phyloP scores from a whole-genome alignment of 2,797 vertebrate species.

The Saguinus oedipus region DNA sequence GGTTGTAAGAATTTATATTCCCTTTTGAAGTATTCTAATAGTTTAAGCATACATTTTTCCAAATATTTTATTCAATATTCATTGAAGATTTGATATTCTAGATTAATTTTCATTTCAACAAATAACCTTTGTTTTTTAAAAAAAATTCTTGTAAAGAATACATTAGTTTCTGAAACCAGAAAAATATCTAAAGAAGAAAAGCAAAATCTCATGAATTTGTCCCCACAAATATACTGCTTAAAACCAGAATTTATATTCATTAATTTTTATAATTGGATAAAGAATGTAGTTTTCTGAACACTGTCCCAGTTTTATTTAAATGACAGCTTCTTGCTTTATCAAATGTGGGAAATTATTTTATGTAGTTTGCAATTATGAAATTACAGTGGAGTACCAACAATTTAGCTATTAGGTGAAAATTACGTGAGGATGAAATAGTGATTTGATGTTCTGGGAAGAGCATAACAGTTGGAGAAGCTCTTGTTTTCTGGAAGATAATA shows the following conservation, averaged over 20 bases:
- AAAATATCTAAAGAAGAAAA: slow-evolving; percentile 45
- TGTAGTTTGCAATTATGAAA: not conserved
- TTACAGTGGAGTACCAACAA: not conserved
- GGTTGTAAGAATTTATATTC: slow-evolving; percentile 3
- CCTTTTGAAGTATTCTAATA: slow-evolving; percentile 18
- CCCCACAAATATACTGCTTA: not conserved
- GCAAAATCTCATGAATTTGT: not conserved
- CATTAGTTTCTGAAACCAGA: slow-evolving; percentile 52
- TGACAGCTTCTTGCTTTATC: not conserved
- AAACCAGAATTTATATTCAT: not conserved
- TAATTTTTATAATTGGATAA: slow-evolving; percentile 31
- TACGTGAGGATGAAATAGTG: not conserved
- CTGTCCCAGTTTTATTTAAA: not conserved
- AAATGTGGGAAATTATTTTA: slow-evolving; percentile 1
- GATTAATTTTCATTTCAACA: slow-evolving; percentile 58
- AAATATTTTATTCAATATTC: slow-evolving; percentile 34
- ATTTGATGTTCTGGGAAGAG: not conserved
- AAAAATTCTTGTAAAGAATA: slow-evolving; percentile 3
- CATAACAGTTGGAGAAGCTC: not conserved
- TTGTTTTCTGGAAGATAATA: not conserved
- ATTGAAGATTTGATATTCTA: not conserved
- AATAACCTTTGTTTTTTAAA: slow-evolving; percentile 24
- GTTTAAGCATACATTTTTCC: not conserved
- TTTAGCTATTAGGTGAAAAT: not conserved
- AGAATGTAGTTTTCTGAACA: slow-evolving; percentile 11